Conservation (phyloP, 2,888 invertebrate species). For the Rhopalosiphum nymphaeae region DNA sequence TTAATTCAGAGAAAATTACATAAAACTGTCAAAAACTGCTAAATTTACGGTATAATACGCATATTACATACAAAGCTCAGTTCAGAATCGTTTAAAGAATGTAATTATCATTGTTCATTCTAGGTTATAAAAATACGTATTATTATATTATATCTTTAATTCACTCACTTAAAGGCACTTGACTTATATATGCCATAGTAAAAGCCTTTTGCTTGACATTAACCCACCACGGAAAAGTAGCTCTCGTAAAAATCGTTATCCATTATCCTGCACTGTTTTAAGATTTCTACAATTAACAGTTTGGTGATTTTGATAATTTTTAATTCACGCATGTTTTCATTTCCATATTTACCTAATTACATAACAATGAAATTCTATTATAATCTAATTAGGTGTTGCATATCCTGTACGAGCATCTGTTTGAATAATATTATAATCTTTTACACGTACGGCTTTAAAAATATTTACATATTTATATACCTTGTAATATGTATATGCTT, state of each 20-base stretch:
- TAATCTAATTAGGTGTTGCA: not conserved
- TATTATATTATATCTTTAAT: not conserved
- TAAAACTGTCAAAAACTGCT: not conserved
- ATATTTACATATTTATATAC: slow-evolving; percentile 28
- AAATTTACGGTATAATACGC: slow-evolving; percentile 2
- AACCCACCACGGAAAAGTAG: not conserved
- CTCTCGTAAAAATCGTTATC: not conserved
- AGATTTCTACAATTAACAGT: not conserved
- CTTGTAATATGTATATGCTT: not conserved
- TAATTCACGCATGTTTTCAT: not conserved
- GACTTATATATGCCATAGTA: not conserved
- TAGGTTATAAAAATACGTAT: not conserved
- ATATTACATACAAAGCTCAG: not conserved
- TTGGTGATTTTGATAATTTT: not conserved
- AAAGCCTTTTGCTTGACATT: not conserved
- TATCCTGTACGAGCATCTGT: not conserved
- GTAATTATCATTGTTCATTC: not conserved
- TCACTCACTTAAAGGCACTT: not conserved
- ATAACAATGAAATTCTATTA: not conserved
- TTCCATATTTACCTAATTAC: not conserved
- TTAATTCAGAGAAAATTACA: not conserved
- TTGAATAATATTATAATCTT: slow-evolving; percentile 31
- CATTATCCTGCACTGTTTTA: not conserved
- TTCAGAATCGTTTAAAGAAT: not conserved
- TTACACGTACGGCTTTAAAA: not conserved